These are phyloP conservation scores for Microplitis deprimator DNA, from an alignment of 2,888 invertebrate species.

Conservation along the genomic window DNA sequence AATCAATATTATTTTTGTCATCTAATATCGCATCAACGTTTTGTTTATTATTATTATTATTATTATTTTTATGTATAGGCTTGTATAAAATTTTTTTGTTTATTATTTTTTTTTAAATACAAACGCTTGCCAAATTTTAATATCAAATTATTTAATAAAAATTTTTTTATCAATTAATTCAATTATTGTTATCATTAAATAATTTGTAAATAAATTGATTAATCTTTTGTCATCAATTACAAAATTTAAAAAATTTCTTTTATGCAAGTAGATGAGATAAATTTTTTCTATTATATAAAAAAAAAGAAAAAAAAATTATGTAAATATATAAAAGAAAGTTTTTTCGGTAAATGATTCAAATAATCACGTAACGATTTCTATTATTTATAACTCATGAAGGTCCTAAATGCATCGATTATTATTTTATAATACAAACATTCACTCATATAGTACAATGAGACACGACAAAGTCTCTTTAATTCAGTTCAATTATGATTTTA, in stretches of 20 bases:
- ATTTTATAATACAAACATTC: slow-evolving; percentile 39
- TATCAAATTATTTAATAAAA: not conserved
- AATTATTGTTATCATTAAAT: not conserved
- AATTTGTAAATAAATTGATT: not conserved
- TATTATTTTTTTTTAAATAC: not conserved
- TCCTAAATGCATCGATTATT: slow-evolving; percentile 9
- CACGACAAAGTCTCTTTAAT: slow-evolving; percentile 33
- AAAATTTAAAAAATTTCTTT: not conserved
- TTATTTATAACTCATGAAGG: slow-evolving; percentile 14
- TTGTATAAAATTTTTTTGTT: slow-evolving; percentile 41
- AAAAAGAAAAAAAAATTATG: not conserved
- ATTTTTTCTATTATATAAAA: not conserved
- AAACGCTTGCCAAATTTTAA: not conserved
- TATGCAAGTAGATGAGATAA: not conserved
- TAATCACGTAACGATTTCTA: slow-evolving; percentile 7
- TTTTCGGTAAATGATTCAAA: slow-evolving; percentile 5
- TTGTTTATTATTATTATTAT: slow-evolving; percentile 17
- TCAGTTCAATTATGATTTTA: slow-evolving; percentile 37
- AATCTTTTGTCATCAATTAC: not conserved
- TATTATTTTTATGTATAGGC: slow-evolving; percentile 25
- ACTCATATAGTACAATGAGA: slow-evolving; percentile 40
- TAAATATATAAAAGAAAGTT: not conserved
- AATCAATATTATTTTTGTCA: slow-evolving; percentile 22
- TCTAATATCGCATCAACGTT: slow-evolving; percentile 19
- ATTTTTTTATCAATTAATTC: slow-evolving; percentile 11